Percentiles rank a stretch among this genome's conserved stretches.
These are phyloP conservation scores for Sebastiscus tertius DNA, from an alignment of 2,797 vertebrate species.

Conservation along the genomic window DNA sequence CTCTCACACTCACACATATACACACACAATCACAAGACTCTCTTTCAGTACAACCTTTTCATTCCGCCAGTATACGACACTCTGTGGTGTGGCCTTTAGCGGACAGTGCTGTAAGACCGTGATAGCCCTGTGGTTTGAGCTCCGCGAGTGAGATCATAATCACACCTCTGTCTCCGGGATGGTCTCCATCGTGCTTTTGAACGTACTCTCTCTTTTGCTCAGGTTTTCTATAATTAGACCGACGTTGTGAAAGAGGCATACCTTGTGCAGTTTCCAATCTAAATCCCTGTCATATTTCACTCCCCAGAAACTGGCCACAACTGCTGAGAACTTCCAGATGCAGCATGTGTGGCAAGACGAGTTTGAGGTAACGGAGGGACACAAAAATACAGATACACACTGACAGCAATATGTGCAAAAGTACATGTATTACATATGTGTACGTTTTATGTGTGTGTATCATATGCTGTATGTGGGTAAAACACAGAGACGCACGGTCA, in stretches of 20 bases:
- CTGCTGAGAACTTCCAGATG: slow-evolving; percentile 93
- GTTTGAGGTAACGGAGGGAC: slow-evolving; percentile 85
- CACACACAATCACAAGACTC: not conserved
- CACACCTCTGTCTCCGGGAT: slow-evolving; percentile 16
- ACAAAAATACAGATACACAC: not conserved
- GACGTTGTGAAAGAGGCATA: slow-evolving; percentile 11
- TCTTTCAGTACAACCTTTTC: slow-evolving; percentile 54
- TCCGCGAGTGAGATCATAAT: slow-evolving; percentile 29
- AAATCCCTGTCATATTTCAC: slow-evolving; percentile 54
- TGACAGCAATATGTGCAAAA: not conserved
- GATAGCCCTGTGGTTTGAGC: slow-evolving; percentile 38
- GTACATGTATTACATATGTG: not conserved
- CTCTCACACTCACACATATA: not conserved
- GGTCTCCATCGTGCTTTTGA: slow-evolving; percentile 19
- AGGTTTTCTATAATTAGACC: slow-evolving; percentile 48
- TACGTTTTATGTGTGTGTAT: not conserved
- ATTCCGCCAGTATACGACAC: slow-evolving; percentile 37
- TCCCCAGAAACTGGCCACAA: slow-evolving; percentile 91
- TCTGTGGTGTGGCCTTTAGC: slow-evolving; percentile 47
- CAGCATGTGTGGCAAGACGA: slow-evolving; percentile 93
- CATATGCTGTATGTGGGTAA: not conserved
- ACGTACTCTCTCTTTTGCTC: slow-evolving; percentile 18
- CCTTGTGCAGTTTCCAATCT: slow-evolving; percentile 26
- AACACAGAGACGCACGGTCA: not conserved
- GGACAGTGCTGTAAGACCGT: slow-evolving; percentile 37